phyloP scores from a whole-genome alignment of 1,140 invertebrate genomes.

The Harlomillsia oculata region DNA sequence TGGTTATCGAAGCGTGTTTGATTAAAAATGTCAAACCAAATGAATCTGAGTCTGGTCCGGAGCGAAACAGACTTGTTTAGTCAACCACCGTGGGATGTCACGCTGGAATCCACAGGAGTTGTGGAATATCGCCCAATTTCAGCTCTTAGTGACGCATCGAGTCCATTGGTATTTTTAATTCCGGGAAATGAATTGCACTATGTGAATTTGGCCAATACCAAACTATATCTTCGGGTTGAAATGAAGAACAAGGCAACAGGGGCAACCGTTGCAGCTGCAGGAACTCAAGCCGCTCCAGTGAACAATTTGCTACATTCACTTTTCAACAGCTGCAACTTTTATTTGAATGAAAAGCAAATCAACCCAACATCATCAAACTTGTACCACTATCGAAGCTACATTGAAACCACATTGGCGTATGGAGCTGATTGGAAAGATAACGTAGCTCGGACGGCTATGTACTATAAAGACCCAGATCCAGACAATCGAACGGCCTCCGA shows the following conservation, averaged over 20 bases:
- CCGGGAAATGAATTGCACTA: conserved; percentile 39
- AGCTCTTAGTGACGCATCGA: conserved; percentile 36
- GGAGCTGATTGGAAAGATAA: not conserved
- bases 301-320: conserved; percentile 1
- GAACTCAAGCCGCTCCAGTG: not conserved
- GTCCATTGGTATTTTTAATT: conserved; percentile 41
- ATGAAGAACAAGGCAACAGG: too few relatives aligned
- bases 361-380: not conserved
- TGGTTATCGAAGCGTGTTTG: not conserved
- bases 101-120: conserved; percentile 39
- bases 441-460: not conserved
- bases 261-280: too few relatives aligned
- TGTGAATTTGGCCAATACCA: conserved; percentile 39
- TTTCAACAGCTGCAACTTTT: not conserved
- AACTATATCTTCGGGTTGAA: too few relatives aligned
- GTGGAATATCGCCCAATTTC: conserved; percentile 42
- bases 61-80: conserved; percentile 43
- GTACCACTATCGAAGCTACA: not conserved
- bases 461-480: too few relatives aligned
- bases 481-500: too few relatives aligned
- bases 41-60: conserved; percentile 37
- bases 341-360: conserved; percentile 5
- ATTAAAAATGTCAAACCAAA: not conserved
- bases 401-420: conserved; percentile 1
- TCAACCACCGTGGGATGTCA: conserved; percentile 41